Base-by-base conservation (phyloP, 2,888 invertebrate genomes). In the Parapristionchus giblindavisi region DNA sequence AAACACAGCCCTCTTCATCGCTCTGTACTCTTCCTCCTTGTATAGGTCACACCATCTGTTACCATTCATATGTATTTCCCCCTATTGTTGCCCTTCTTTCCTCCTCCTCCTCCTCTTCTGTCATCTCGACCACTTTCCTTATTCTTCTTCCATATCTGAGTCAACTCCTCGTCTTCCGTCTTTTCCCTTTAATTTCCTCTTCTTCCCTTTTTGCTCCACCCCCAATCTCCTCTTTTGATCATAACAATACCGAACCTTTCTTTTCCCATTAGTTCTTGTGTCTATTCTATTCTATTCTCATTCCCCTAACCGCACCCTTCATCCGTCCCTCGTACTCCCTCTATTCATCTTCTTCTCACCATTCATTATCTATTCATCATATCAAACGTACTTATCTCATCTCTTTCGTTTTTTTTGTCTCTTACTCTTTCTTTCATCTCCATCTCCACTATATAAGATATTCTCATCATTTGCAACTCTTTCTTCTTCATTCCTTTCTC, bases 21-120 rank as follows among this genome's bases (percentile, higher is more conserved):
- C 27, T 11, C 29, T n/a, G 29, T 17, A 43, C 43, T 11, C 36
- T 1, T 5, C n/a, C 61, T 65, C 11, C 60, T 60, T 29, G n/a
- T 43, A 27, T 24, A 17, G 29, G n/a, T 56, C 56, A 32, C 32
- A 71, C 70, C 70, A 71, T 71, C 70, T 71, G 70, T 54, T 38
- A 48, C 40, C 70, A 71, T 56, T 38, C 56, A 34, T 60, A 6
- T 54, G 11, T 24, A 17, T 27, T 54, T 54, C 56, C n/a, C n/a
- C n/a, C n/a, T n/a, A n/a, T n/a, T n/a, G n/a, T n/a, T n/a, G n/a
- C n/a, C n/a, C 27, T 54, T 14, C n/a, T 24, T 14, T 24, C 27
- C 56, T 54, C 27, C n/a, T 24, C 8, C 27, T 54, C n/a, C 17
- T 54, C 27, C n/a, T 54, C 56, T 17, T 43, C 17, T 17, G 8